These are phyloP conservation scores for Antechinus stuartii DNA, from an alignment of 2,113 vertebrate genomes.

Conservation along the genomic window DNA sequence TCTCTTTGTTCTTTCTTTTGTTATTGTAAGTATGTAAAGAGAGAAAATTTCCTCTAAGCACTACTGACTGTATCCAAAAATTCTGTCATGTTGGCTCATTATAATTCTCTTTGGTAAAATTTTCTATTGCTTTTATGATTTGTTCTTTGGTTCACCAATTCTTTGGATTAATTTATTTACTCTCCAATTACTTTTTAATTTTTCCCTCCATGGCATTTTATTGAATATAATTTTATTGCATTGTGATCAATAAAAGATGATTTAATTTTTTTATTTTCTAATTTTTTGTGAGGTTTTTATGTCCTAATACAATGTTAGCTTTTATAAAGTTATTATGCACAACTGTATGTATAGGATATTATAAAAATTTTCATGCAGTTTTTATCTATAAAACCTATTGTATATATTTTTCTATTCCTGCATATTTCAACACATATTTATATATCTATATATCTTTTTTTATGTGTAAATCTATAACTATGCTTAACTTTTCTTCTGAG, in stretches of 20 bases:
- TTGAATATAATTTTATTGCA: neutral
- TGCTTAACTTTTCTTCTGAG: neutral
- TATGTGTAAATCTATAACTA: neutral
- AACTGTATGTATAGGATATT: neutral
- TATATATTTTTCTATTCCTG: neutral
- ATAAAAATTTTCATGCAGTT: neutral
- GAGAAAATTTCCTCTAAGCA: neutral
- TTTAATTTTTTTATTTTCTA: neutral
- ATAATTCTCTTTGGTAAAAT: neutral
- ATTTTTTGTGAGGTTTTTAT: neutral
- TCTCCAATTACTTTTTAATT: neutral
- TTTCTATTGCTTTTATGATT: neutral
- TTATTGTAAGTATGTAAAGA: neutral
- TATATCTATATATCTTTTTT: neutral
- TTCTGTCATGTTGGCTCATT: neutral
- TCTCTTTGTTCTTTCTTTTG: neutral
- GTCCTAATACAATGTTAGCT: neutral
- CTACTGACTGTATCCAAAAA: neutral
- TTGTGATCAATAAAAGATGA: neutral
- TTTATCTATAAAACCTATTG: neutral
- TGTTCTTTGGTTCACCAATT: neutral
- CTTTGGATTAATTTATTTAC: neutral
- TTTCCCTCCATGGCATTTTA: neutral
- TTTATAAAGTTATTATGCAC: neutral
- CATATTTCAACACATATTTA: no score